These are phyloP conservation scores for Theonella swinhoei DNA, from an alignment of 37 sponge, comb jelly and placozoan genomes.

Conservation along the genomic window DNA sequence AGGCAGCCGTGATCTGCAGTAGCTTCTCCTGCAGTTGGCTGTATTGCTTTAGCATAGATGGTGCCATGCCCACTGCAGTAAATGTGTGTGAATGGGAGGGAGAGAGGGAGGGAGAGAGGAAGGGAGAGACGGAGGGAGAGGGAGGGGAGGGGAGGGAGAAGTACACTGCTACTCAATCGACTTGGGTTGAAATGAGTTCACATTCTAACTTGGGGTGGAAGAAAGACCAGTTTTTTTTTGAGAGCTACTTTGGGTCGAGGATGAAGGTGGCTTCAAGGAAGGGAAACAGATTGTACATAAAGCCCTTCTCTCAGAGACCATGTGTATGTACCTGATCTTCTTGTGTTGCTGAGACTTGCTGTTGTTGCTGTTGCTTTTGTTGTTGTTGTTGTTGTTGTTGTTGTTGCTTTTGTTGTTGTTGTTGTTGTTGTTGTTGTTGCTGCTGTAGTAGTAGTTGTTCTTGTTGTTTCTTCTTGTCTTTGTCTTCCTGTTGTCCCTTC, in stretches of 20 bases:
- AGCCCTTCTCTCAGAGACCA: too few species aligned
- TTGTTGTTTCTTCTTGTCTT: constrained; percentile 10
- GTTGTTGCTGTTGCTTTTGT: too few species aligned
- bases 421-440: not conserved
- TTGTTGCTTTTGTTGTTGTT: not conserved
- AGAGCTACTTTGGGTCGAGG: too few species aligned
- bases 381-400: too few species aligned
- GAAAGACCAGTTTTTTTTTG: too few species aligned
- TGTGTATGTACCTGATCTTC: too few species aligned
- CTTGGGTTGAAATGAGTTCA: too few species aligned
- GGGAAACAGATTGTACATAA: too few species aligned
- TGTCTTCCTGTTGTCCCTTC: constrained; percentile 23
- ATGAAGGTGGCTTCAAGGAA: too few species aligned
- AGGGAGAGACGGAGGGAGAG: not conserved
- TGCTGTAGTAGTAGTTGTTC: not conserved
- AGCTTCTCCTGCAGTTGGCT: constrained; percentile 18
- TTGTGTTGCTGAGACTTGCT: too few species aligned
- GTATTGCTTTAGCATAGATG: constrained; percentile 32
- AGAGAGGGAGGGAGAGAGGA: constrained; percentile 7
- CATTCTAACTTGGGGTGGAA: too few species aligned
- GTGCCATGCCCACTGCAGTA: constrained; percentile 33
- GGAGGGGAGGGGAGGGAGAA: not conserved
- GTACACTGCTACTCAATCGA: not conserved
- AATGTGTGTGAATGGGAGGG: not conserved
- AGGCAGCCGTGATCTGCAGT: not conserved